phyloP scores from a whole-genome alignment of 2,113 vertebrate species.

The Pao palembangensis region DNA sequence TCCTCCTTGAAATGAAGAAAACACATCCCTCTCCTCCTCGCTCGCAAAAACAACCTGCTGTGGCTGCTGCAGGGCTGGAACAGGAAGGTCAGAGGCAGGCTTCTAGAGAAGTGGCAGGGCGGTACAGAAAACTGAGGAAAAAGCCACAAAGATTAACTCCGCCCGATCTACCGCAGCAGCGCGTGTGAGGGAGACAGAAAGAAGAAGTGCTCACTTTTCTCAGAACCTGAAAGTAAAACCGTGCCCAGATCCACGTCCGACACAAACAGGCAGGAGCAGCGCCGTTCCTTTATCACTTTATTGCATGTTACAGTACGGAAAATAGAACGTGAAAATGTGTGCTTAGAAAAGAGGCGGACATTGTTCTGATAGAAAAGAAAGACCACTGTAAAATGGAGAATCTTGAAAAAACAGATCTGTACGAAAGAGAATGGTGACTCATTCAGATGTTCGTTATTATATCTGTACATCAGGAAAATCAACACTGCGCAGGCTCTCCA shows the following conservation, averaged over 20 bases:
- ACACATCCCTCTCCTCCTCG: not conserved
- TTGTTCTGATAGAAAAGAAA: conserved; percentile 69
- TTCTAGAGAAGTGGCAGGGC: not conserved
- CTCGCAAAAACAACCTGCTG: too few species aligned
- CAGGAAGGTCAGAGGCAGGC: not conserved
- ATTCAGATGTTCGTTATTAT: conserved; percentile 32
- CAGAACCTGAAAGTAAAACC: too few species aligned
- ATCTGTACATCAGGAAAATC: not conserved
- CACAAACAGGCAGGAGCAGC: too few species aligned
- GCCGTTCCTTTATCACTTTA: conserved; percentile 78
- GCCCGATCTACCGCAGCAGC: too few species aligned
- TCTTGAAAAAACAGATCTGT: conserved; percentile 16
- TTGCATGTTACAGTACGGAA: conserved; percentile 91
- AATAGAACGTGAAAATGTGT: conserved; percentile 82
- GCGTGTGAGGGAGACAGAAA: too few species aligned
- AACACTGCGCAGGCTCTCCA: not conserved
- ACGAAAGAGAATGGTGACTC: conserved; percentile 31
- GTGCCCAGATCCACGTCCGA: too few species aligned
- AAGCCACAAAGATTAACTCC: too few species aligned
- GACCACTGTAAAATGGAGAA: conserved; percentile 31
- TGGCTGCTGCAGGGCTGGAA: not conserved
- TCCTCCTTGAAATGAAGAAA: too few species aligned
- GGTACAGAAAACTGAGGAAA: too few species aligned
- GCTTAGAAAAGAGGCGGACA: conserved; percentile 63
- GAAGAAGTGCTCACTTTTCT: too few species aligned